These are phyloP conservation scores for Channa striata DNA, from an alignment of 2,797 vertebrate species.

Conservation along the genomic window DNA sequence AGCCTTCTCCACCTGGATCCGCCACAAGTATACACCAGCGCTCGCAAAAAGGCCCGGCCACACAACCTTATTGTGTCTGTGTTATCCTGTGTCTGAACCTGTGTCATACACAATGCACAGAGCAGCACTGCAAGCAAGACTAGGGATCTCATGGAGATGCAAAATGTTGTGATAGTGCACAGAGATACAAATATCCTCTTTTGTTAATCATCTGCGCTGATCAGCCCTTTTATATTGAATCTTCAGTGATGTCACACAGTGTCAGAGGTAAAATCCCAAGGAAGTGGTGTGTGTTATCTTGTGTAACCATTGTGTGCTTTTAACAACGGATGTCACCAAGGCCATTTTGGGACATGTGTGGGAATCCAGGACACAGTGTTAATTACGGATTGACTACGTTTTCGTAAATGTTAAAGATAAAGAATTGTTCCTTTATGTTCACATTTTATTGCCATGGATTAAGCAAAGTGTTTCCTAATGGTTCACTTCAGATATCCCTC, in stretches of 20 bases:
- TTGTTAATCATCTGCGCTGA: slow-evolving; percentile 12
- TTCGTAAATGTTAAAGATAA: slow-evolving; percentile 60
- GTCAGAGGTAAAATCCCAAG: slow-evolving; percentile 7
- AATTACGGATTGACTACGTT: slow-evolving; percentile 42
- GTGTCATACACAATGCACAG: slow-evolving; percentile 48
- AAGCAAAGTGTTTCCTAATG: slow-evolving; percentile 70
- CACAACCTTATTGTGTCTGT: slow-evolving; percentile 75
- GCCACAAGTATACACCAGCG: slow-evolving; percentile 82
- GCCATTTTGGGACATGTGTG: slow-evolving; percentile 57
- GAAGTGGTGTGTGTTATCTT: slow-evolving; percentile 43
- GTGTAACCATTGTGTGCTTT: slow-evolving; percentile 48
- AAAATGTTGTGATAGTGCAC: neutral
- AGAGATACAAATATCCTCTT: neutral
- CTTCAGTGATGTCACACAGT: slow-evolving; percentile 37
- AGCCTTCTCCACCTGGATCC: slow-evolving; percentile 83
- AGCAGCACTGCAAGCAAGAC: slow-evolving; percentile 65
- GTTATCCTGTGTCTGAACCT: slow-evolving; percentile 50
- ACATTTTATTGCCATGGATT: slow-evolving; percentile 69
- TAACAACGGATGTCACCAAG: slow-evolving; percentile 53
- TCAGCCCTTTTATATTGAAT: slow-evolving; percentile 53
- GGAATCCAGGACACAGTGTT: slow-evolving; percentile 58
- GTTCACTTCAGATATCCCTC: slow-evolving; percentile 42
- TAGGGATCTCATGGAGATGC: slow-evolving; percentile 69
- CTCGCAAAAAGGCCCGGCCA: slow-evolving; percentile 78
- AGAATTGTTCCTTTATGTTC: slow-evolving; percentile 53